phyloP scores from a whole-genome alignment of 2,113 vertebrate genomes.

The Callaeas wilsoni region DNA sequence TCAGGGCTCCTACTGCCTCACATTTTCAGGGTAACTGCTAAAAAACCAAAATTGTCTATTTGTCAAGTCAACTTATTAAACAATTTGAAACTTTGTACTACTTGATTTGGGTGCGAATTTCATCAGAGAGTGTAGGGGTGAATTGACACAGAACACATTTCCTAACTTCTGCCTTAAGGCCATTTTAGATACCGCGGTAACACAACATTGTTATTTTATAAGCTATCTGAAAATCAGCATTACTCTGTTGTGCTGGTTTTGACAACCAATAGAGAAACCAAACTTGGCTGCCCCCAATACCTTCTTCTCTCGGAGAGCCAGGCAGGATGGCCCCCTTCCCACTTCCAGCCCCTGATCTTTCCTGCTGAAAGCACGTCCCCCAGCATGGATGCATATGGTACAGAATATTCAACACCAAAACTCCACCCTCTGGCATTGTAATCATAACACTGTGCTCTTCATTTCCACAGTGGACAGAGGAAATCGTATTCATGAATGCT shows the following conservation, averaged over 20 bases:
- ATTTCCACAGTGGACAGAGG: not conserved
- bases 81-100: slow-evolving; percentile 23
- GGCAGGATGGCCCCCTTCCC: not conserved
- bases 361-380: not conserved
- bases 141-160: not conserved
- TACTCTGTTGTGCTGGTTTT: not conserved
- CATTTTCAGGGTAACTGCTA: not conserved
- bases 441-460: not conserved
- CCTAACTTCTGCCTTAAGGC: not conserved
- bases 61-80: slow-evolving; percentile 19
- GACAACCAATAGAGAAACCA: not conserved
- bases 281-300: not conserved
- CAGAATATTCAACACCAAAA: not conserved
- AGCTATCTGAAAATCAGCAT: not conserved
- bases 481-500: not conserved
- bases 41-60: not conserved
- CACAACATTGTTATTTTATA: not conserved
- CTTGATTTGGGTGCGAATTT: slow-evolving; percentile 27
- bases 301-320: not conserved
- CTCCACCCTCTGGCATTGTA: not conserved
- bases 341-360: not conserved
- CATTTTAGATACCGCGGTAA: not conserved
- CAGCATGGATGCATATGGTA: not conserved
- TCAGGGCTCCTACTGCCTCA: not conserved
- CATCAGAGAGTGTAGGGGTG: not conserved